These are phyloP conservation scores for Nothobranchius kuhntae DNA, from an alignment of 2,113 vertebrate species.

Conservation along the genomic window DNA sequence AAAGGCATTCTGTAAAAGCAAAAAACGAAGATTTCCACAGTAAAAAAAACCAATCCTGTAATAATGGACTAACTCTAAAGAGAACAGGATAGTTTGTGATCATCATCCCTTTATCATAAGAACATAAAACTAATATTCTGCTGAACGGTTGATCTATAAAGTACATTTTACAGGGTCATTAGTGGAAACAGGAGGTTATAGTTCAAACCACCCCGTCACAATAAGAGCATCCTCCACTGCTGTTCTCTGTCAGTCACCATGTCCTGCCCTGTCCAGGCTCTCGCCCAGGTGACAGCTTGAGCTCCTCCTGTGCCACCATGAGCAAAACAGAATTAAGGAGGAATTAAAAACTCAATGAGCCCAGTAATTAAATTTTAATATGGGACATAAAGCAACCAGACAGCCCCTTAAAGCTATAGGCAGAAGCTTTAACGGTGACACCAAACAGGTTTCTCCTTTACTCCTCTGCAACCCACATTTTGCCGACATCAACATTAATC, in stretches of 20 bases:
- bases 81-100: too few relatives aligned
- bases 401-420: constrained; percentile 59
- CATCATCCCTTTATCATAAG: too few relatives aligned
- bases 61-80: too few relatives aligned
- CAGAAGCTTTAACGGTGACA: constrained; percentile 37
- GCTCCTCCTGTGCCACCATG: constrained; percentile 52
- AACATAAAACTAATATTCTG: background rate
- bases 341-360: constrained; percentile 76
- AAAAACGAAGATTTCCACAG: too few relatives aligned
- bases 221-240: constrained; percentile 21
- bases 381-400: constrained; percentile 65
- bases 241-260: constrained; percentile 21
- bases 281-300: constrained; percentile 59
- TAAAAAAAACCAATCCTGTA: too few relatives aligned
- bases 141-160: too few relatives aligned
- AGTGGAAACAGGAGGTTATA: constrained; percentile 1
- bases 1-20: too few relatives aligned
- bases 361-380: constrained; percentile 79
- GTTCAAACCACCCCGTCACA: constrained; percentile 14
- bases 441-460: background rate
- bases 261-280: constrained; percentile 21
- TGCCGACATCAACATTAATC: background rate
- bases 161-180: background rate
- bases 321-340: constrained; percentile 71
- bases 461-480: background rate